Conservation (phyloP, 2,113 vertebrate species). For the Bungarus multicinctus region DNA sequence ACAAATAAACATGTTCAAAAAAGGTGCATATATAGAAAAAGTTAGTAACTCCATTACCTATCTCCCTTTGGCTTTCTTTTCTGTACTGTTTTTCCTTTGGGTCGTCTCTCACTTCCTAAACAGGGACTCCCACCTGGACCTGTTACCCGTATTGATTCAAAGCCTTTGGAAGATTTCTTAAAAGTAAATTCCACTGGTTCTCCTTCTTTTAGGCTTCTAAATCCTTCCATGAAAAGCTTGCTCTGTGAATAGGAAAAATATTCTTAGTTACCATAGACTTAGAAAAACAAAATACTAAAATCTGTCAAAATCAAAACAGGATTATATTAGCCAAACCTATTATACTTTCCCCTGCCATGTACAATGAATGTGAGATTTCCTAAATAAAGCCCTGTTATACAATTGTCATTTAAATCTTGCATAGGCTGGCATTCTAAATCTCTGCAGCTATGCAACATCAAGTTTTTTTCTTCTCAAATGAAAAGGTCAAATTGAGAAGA, state of each 20-base stretch:
- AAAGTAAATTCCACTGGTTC: constrained; percentile 99
- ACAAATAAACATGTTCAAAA: constrained; percentile 36
- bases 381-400: neutral
- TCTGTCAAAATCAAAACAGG: constrained; percentile 47
- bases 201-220: constrained; percentile 99
- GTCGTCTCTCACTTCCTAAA: constrained; percentile 95
- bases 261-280: constrained; percentile 58
- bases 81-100: constrained; percentile 93
- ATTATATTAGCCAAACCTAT: neutral
- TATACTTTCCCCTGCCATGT: neutral
- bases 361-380: constrained; percentile 10
- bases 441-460: neutral
- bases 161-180: constrained; percentile 98
- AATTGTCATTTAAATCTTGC: neutral
- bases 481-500: neutral
- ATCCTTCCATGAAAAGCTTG: constrained; percentile 99
- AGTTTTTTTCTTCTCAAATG: neutral
- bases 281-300: constrained; percentile 16
- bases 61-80: constrained; percentile 99
- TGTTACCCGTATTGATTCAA: constrained; percentile 98
- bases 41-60: constrained; percentile 78
- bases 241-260: constrained; percentile 79
- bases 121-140: constrained; percentile 94
- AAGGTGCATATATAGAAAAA: constrained; percentile 23
- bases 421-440: neutral